Evolutionary conservation across 1,140 invertebrate species (phyloP), one percentile per base, ranked within the genome.

Genomic region (Melipona quadrifasciata): DNA sequence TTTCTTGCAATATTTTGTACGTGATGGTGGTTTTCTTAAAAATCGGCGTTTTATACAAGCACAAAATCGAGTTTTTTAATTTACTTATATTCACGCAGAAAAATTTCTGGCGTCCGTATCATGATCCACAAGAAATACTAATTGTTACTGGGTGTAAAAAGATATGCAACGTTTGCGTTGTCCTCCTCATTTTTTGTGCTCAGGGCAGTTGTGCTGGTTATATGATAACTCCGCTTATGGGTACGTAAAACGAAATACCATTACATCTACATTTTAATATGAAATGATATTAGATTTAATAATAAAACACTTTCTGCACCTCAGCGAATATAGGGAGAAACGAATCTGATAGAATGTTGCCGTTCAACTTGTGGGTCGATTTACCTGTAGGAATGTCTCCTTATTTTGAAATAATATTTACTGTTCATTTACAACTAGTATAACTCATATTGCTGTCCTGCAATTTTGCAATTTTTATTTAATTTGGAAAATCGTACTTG

Each of bases 251-350:
- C 12, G 0, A 5, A 21, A 14, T 34, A 68, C 11, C 16, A 2
- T 24, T 39, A 3, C 24, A n/a, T 61, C 12, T 12, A 14, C 58
- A 14, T n/a, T 24, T 47, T 47, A 0, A 5, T n/a, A 12, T 61
- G 12, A 11, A 5, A 47, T 31, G 31, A 31, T 31, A 31, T 31
- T 31, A 31, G 31, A 31, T 31, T 31, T 31, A 47, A 47, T 39
- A 39, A 39, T 8, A 6, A 16, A 2, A 47, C 1, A 10, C 16
- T 2, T 51, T 51, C n/a, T n/a, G 6, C 12, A 0, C 73, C 73
- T 34, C 39, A 91, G 90, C 80, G 39, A 91, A 91, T 76, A 58
- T 72, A 4, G 86, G 87, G 0, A 90, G 21, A 74, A 91, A 91
- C 57, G 74, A 85, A 34, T 84, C 70, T 14, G 88, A 91, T 0